Conservation (phyloP, 2,888 invertebrate genomes). For the Cantharis flavilabris region DNA sequence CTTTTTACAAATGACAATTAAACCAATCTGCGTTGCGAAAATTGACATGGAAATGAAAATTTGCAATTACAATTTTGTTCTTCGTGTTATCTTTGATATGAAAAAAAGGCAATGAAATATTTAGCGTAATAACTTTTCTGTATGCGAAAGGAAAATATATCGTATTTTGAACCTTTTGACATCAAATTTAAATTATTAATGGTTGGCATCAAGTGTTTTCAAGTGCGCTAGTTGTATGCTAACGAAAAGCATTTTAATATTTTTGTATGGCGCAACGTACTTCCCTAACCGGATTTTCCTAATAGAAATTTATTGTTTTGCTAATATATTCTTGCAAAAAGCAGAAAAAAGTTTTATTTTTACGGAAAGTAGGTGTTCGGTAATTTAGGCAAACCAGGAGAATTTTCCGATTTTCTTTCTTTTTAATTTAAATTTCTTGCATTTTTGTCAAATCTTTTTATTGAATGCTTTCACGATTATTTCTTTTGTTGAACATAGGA, state of each 20-base stretch:
- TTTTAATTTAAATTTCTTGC: not conserved
- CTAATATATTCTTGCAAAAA: not conserved
- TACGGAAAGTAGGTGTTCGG: not conserved
- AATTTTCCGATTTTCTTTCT: not conserved
- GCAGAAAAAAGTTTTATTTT: not conserved
- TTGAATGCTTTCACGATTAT: conserved; percentile 23
- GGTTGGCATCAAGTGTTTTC: not conserved
- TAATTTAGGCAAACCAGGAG: not conserved
- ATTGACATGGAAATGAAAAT: not conserved
- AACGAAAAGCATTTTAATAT: conserved; percentile 6
- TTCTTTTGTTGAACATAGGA: conserved; percentile 19
- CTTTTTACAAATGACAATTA: not conserved
- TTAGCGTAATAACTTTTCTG: not conserved
- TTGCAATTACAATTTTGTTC: not conserved
- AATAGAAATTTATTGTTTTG: conserved; percentile 13
- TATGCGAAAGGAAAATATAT: not conserved
- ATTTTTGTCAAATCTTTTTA: conserved; percentile 20
- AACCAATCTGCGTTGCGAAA: not conserved
- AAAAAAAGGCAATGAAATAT: not conserved
- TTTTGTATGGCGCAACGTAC: conserved; percentile 4
- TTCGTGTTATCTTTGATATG: not conserved
- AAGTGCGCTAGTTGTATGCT: not conserved
- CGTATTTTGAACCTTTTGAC: not conserved
- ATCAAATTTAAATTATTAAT: conserved; percentile 5
- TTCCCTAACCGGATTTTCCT: conserved; percentile 3